phyloP scores from a whole-genome alignment of 1,140 invertebrate species.

The Drosophila bifasciata region DNA sequence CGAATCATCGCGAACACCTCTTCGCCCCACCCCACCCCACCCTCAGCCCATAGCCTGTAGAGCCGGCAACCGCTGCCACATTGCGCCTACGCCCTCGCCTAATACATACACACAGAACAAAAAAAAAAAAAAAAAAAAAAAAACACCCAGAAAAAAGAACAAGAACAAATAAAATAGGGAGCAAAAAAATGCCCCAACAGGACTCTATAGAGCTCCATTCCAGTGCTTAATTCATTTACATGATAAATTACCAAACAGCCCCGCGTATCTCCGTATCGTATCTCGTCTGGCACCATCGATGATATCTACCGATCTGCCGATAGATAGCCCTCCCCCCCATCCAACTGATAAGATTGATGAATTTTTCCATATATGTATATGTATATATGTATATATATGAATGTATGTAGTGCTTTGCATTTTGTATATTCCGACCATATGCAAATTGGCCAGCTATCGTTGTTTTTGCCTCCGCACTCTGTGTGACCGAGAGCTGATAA shows the following conservation, averaged over 20 bases:
- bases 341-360: constrained; percentile 65
- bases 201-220: constrained; percentile 1
- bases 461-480: constrained; percentile 26
- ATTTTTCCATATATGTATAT: constrained; percentile 21
- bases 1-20: neutral
- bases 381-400: neutral
- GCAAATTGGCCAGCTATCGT: constrained; percentile 68
- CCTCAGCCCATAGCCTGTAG: constrained; percentile 24
- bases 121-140: constrained; percentile 19
- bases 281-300: constrained; percentile 17
- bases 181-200: neutral
- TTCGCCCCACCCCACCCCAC: constrained; percentile 22
- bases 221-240: constrained; percentile 48
- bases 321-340: neutral
- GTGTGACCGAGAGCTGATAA: constrained; percentile 46
- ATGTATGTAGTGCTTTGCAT: constrained; percentile 23
- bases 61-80: constrained; percentile 41
- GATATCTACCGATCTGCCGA: constrained; percentile 29
- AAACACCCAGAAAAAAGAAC: constrained; percentile 6
- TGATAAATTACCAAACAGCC: constrained; percentile 43
- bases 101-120: constrained; percentile 44
- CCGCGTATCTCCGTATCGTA: constrained; percentile 1
- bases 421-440: constrained; percentile 63
- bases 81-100: constrained; percentile 75
- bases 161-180: neutral